A percentile compares a stretch with the other conserved stretches of the same genome.
phyloP scores from a whole-genome alignment of 2,797 vertebrate species.

The Choloepus didactylus region DNA sequence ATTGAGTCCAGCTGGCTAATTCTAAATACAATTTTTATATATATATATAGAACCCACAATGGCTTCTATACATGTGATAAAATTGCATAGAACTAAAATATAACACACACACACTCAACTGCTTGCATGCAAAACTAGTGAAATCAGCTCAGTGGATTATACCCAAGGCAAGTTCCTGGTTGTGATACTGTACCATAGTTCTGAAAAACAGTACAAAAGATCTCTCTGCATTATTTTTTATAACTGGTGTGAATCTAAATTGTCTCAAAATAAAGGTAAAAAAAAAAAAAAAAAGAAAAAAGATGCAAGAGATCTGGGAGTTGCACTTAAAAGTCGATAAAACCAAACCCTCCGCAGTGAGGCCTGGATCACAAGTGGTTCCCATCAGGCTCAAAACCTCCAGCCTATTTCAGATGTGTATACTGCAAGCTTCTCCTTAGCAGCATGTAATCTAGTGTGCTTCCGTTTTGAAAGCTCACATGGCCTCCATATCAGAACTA shows the following conservation, averaged over 20 bases:
- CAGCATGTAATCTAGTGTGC: not conserved
- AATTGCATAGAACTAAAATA: not conserved
- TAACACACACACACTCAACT: accelerated
- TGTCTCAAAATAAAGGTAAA: not conserved
- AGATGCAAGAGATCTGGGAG: not conserved
- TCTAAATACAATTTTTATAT: no score
- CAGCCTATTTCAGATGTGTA: no score
- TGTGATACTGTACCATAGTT: no score
- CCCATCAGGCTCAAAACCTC: no score
- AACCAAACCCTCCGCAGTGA: no score
- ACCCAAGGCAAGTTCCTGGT: no score
- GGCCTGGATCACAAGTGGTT: no score
- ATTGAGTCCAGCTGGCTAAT: no score
- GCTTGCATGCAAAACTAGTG: accelerated
- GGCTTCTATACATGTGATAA: accelerated
- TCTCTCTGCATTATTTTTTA: no score
- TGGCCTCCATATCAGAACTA: not conserved
- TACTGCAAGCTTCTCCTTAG: not conserved
- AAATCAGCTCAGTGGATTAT: accelerated
- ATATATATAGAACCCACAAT: no score
- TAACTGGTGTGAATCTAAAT: not conserved
- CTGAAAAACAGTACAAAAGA: no score
- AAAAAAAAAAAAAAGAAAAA: not conserved
- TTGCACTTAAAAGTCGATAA: not conserved
- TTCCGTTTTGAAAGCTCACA: not conserved